Evolutionary conservation across 2,797 vertebrate species (phyloP), one percentile per base, ranked within the genome.

Genomic region (Cichlasoma orientale): DNA sequence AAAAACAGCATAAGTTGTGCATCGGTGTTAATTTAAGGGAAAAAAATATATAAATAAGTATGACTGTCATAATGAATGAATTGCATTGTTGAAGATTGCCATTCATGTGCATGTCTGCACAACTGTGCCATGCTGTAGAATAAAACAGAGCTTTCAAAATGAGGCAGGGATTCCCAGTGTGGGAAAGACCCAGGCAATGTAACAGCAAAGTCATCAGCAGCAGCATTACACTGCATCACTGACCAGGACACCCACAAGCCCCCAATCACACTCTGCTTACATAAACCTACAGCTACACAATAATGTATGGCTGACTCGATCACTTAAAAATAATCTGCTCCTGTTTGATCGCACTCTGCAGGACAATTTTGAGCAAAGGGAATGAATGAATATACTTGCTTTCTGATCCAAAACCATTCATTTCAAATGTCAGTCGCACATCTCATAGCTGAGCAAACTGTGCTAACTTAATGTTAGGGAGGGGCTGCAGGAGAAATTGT

Each of bases 111-210:
- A 8, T 74, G 61, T 25, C 53, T 72, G 52, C 50, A 50, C 33
- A 23, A 27, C 57, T 23, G 73, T 63, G 21, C 41, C 68, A 63
- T 86, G 72, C 78, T 86, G 77, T n/a, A 77, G 73, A 77, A 86
- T 31, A 72, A 86, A 63, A 63, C 25, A 74, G 53, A 79, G 36
- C 23, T 73, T 83, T 90, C 50, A 68, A 83, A 66, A 80, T 56
- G 63, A 89, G 78, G 87, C 82, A 92, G 93, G 94, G 94, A 95
- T 92, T 96, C 93, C 94, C 94, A 90, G 77, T 56, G 87, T 80
- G 85, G 92, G 93, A 86, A 90, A 93, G 88, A 92, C 93, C 93
- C 90, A 76, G 73, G 88, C 86, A 86, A 80, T 82, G 89, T 90
- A 92, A 90, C 88, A 88, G 90, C 85, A 89, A 90, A 86, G 75